Base-by-base conservation (phyloP, 2,888 invertebrate species). In the Euspilapteryx auroguttella region DNA sequence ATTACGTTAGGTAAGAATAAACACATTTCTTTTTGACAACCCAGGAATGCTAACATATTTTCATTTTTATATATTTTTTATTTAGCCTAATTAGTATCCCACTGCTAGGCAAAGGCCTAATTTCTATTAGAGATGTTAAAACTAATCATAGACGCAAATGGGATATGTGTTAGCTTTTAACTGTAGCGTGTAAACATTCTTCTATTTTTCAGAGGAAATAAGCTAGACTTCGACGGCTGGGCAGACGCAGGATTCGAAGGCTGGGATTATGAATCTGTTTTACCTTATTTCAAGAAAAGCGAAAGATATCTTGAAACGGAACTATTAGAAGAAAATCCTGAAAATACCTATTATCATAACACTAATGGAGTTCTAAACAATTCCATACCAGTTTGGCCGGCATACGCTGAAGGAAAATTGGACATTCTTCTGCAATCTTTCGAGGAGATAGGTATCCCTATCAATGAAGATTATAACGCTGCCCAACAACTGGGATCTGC, bases 201-300 rank as follows among this genome's bases (percentile, higher is more conserved):
- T 24, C 12, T 17, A n/a, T 12, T 7, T 26, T 26, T 26, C 20
- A 26, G 26, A 26, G 26, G 26, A 10, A 20, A 26, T n/a, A 17
- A 5, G 6, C 12, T 20, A 12, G 26, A 26, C 20, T 26, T 20
- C 20, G 20, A 26, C 12, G 12, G 12, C 8, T 20, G 17, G 26
- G 20, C 17, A n/a, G 20, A 20, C 11, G 6, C 12, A 10, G 26
- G 26, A 6, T 26, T 26, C 17, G 7, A n/a, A 5, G 26, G 26
- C 8, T 26, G 26, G 26, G 26, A 26, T 9, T 26, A 20, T 17
- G 9, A 26, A 11, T 20, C 26, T 5, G 17, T 26, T 4, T 26
- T 26, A 17, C 26, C 26, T 8, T 26, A 26, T 9, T 26, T 26
- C 20, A 8, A 20, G 12, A 26, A 26, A 26, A 15, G 15, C 4